phyloP scores from a whole-genome alignment of 2,888 invertebrate species.

The Epinotia nisella region DNA sequence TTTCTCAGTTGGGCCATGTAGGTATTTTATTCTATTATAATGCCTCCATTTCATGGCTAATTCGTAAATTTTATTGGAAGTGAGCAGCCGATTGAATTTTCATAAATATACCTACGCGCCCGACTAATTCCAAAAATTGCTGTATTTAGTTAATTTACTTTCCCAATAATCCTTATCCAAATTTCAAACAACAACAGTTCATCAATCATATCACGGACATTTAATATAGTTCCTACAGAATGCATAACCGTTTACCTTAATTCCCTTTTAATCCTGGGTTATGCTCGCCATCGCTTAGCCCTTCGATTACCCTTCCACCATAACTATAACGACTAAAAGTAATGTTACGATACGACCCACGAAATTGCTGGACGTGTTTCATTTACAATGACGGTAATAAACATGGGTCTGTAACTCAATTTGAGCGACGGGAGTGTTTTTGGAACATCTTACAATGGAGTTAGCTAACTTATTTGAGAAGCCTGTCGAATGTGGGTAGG shows the following conservation, averaged over 20 bases:
- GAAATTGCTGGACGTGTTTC: constrained; percentile 21
- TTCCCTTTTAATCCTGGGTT: constrained; percentile 8
- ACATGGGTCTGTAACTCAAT: constrained; percentile 32
- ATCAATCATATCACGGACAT: background rate
- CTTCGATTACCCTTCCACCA: constrained; percentile 18
- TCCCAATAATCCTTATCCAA: too few relatives aligned
- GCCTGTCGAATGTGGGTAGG: background rate
- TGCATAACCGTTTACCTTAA: background rate
- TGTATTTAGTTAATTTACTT: too few relatives aligned
- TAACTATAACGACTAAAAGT: constrained; percentile 26
- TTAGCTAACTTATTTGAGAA: background rate
- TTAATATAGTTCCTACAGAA: background rate
- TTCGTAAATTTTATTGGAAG: too few relatives aligned
- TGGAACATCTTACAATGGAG: background rate
- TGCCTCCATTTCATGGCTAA: too few relatives aligned
- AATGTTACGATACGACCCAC: constrained; percentile 18
- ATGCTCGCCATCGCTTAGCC: constrained; percentile 12
- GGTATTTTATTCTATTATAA: too few relatives aligned
- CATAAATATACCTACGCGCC: too few relatives aligned
- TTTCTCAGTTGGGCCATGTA: too few relatives aligned
- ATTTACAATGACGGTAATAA: constrained; percentile 31
- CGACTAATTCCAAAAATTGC: too few relatives aligned
- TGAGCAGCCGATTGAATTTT: too few relatives aligned
- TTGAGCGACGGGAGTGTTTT: background rate
- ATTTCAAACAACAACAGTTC: background rate